Evolutionary conservation across 92 coral and sea anemone genomes (phyloP), one percentile per base, ranked within the genome.

Genomic region (Palythoa heliodiscus): DNA sequence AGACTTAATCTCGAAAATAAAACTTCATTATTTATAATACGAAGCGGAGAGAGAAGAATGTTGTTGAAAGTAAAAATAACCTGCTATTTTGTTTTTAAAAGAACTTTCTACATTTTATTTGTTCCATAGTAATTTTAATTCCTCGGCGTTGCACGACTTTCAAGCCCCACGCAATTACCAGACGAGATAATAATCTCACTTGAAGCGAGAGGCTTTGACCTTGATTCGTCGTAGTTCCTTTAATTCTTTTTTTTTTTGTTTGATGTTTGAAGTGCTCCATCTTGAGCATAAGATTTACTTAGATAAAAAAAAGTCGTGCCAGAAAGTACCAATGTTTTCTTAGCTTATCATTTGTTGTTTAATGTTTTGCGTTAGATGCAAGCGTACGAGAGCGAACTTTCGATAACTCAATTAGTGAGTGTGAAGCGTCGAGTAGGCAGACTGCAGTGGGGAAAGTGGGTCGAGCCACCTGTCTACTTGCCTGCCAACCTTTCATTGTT

Each of bases 391-490:
- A 55, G 16, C 19, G 61, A 55, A 55, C 15, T 19, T 14, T 57
- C 2, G 76, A 72, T 72, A 72, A 72, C 50, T 72, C 76, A 43
- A 72, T 72, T 72, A 72, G 57, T 72, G 14, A 57, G 25, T 19
- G 54, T 19, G 54, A 73, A 73, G 77, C 38, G 25, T 54, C 35
- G 37, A 73, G 73, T 43, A 73, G 77, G 77, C 77, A 29, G 77
- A 20, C 29, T 39, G 35, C 54, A 73, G 77, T 54, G 77, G 77
- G 77, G 57, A 24, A 37, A 22, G 5, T 73, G 77, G 77, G 37
- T n/a, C 64, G n/a, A 58, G 20, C n/a, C 64, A 58, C 64, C 64
- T 58, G 64, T 22, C 20, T 58, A 55, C 61, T 58, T n/a, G 20
- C 64, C 20, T 58, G 9, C 50, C 20, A 6, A 58, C 20, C 3